A percentile compares a stretch with the other conserved stretches of the same genome.
phyloP scores from a whole-genome alignment of 2,797 vertebrate genomes.

The Nasua narica region DNA sequence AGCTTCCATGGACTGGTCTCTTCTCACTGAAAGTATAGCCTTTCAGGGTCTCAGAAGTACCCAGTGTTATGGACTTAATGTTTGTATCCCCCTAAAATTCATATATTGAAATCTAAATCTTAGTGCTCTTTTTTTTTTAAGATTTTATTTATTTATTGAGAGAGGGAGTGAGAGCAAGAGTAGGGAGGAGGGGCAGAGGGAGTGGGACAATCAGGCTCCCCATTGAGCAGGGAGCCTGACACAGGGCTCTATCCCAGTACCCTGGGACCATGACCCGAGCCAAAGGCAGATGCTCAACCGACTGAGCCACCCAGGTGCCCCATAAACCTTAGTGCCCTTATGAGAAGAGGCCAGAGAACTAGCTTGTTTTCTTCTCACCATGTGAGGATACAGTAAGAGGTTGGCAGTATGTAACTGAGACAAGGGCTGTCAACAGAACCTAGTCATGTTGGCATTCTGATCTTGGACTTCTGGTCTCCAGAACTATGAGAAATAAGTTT shows the following conservation, averaged over 20 bases:
- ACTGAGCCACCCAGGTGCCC: neutral
- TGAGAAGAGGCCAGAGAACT: neutral
- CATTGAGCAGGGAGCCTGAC: neutral
- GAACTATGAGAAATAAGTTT: neutral
- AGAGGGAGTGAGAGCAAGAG: neutral
- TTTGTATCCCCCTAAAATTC: neutral
- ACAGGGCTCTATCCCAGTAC: neutral
- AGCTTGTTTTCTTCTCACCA: neutral
- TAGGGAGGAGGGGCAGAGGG: neutral
- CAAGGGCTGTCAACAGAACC: neutral
- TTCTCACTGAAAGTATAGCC: neutral
- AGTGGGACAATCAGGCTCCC: neutral
- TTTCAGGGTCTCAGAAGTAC: neutral
- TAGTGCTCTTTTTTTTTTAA: neutral
- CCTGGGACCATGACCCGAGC: neutral
- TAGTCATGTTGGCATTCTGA: neutral
- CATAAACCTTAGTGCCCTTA: neutral
- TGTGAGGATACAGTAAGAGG: neutral
- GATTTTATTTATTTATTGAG: neutral
- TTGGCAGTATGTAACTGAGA: neutral
- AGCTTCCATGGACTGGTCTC: neutral
- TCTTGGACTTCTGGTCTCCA: neutral
- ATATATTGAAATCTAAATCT: neutral
- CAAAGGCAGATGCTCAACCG: neutral
- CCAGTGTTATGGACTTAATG: neutral